phyloP scores from a whole-genome alignment of 2,888 invertebrate genomes.

The Cerastis rubricosa region DNA sequence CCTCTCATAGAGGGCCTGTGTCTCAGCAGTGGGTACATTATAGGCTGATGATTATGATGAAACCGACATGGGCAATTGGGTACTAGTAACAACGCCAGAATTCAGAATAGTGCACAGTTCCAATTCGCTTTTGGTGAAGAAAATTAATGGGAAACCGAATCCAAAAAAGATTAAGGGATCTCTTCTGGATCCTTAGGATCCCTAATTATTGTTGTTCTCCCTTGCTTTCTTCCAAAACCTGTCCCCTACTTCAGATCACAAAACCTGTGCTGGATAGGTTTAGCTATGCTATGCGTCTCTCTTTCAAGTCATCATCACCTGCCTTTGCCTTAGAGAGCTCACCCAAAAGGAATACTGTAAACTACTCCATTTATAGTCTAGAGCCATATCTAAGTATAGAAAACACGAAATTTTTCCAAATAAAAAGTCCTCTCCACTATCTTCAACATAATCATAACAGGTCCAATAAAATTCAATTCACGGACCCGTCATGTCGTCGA shows the following conservation, averaged over 20 bases:
- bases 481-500: slow-evolving; percentile 29
- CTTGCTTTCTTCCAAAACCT: not conserved
- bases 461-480: slow-evolving; percentile 54
- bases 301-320: not conserved
- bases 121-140: not conserved
- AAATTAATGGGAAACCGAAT: not conserved
- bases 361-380: too few species aligned
- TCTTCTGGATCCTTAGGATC: not conserved
- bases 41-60: too few species aligned
- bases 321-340: not conserved
- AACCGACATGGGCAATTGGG: not conserved
- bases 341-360: not conserved
- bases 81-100: not conserved
- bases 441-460: slow-evolving; percentile 31
- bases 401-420: not conserved
- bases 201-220: not conserved
- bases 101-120: not conserved
- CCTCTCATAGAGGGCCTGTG: too few species aligned
- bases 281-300: too few species aligned
- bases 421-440: not conserved
- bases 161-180: not conserved
- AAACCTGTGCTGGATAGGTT: not conserved
- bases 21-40: too few species aligned
- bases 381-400: not conserved
- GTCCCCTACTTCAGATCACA: not conserved